phyloP scores from a whole-genome alignment of 2,113 vertebrate genomes.

The Passerina amoena region DNA sequence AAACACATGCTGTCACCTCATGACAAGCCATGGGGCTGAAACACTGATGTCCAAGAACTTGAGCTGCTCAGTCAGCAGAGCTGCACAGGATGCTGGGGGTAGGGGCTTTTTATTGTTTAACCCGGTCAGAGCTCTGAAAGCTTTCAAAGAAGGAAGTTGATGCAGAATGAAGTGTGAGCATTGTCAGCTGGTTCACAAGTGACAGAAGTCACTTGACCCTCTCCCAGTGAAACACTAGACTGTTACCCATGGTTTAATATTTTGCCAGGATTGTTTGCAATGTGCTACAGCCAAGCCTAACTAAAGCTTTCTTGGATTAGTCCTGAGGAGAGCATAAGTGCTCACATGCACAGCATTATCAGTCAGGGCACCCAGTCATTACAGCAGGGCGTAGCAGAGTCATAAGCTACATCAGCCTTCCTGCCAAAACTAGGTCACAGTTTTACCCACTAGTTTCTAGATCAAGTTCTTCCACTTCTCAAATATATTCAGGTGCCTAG shows the following conservation, averaged over 20 bases:
- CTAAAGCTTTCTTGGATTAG: not conserved
- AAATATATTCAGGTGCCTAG: not conserved
- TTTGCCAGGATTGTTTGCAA: not conserved
- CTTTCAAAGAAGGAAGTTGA: not conserved
- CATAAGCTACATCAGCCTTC: not conserved
- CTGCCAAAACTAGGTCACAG: not conserved
- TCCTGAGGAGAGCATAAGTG: not conserved
- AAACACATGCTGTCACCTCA: not conserved
- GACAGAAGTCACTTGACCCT: not conserved
- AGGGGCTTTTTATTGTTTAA: not conserved
- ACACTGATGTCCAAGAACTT: fast-evolving
- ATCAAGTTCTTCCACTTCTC: not conserved
- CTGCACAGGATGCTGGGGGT: not conserved
- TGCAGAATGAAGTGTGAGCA: not conserved
- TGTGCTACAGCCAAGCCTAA: not conserved
- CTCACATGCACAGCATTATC: not conserved
- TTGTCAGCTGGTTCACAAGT: not conserved
- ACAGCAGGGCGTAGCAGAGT: fast-evolving
- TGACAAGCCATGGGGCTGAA: not conserved
- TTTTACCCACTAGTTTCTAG: not conserved
- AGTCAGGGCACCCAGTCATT: not conserved
- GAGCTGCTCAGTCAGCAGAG: not conserved
- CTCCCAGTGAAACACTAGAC: not conserved
- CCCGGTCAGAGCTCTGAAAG: not conserved
- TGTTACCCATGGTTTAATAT: not conserved